Percentiles rank a stretch among this genome's conserved stretches.
These are phyloP conservation scores for Zeuzera pyrina DNA, from an alignment of 2,888 invertebrate genomes.

Conservation along the genomic window DNA sequence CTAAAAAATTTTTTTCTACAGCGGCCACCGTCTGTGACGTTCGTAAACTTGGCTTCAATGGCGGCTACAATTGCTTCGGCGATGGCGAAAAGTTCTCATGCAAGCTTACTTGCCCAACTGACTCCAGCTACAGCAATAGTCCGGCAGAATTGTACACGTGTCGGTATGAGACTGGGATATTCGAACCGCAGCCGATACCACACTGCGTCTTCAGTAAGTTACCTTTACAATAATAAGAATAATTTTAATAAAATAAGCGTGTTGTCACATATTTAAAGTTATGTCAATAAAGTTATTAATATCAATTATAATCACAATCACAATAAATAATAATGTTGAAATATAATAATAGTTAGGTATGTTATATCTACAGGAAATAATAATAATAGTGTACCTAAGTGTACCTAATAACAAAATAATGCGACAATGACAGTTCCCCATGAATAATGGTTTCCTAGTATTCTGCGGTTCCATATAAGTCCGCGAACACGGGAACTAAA, in stretches of 20 bases:
- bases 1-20: slow-evolving; percentile 28
- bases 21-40: slow-evolving; percentile 74
- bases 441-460: too few relatives aligned
- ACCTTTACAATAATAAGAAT: background rate
- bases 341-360: background rate
- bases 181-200: slow-evolving; percentile 79
- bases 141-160: slow-evolving; percentile 78
- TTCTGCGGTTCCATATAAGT: too few relatives aligned
- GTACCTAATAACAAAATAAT: too few relatives aligned
- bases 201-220: slow-evolving; percentile 78
- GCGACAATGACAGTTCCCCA: too few relatives aligned
- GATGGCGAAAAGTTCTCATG: slow-evolving; percentile 76
- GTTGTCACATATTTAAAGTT: too few relatives aligned
- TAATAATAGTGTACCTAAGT: background rate
- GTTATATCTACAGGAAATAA: background rate
- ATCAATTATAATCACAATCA: background rate
- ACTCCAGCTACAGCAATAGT: slow-evolving; percentile 74
- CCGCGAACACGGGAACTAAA: too few relatives aligned
- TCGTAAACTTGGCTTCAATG: slow-evolving; percentile 81
- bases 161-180: slow-evolving; percentile 76
- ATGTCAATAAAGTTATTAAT: background rate
- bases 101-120: slow-evolving; percentile 77
- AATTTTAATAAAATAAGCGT: background rate
- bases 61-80: slow-evolving; percentile 81
- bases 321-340: background rate